phyloP scores from a whole-genome alignment of 2,113 vertebrate genomes.

The Rhegmatorhina hoffmannsi region DNA sequence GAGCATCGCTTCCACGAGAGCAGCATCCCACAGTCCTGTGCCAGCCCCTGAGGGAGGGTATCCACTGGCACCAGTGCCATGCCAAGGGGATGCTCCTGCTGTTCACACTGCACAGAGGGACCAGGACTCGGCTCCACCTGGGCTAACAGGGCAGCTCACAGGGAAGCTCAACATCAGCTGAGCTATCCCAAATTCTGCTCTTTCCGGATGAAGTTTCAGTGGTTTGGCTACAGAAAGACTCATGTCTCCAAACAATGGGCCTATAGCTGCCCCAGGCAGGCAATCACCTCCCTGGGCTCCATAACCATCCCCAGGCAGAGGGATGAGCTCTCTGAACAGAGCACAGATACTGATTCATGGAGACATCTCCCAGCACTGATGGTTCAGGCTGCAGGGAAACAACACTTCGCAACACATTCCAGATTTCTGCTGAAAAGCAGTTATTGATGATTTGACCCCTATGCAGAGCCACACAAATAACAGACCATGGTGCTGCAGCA shows the following conservation, averaged over 20 bases:
- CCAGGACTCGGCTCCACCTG: neutral
- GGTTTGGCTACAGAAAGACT: neutral
- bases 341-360: neutral
- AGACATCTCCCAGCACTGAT: neutral
- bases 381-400: neutral
- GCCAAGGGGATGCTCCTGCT: neutral
- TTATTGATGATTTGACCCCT: neutral
- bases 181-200: neutral
- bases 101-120: neutral
- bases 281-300: neutral
- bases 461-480: neutral
- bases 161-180: neutral
- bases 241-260: neutral
- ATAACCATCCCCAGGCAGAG: neutral
- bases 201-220: neutral
- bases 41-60: neutral
- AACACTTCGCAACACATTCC: neutral
- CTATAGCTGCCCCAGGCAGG: neutral
- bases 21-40: neutral
- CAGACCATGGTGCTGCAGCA: neutral
- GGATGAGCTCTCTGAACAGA: neutral
- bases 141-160: neutral
- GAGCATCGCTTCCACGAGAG: neutral
- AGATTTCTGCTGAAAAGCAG: neutral
- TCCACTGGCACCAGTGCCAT: neutral